These are phyloP conservation scores for Aythya baeri DNA, from an alignment of 2,113 vertebrate genomes.

Conservation along the genomic window DNA sequence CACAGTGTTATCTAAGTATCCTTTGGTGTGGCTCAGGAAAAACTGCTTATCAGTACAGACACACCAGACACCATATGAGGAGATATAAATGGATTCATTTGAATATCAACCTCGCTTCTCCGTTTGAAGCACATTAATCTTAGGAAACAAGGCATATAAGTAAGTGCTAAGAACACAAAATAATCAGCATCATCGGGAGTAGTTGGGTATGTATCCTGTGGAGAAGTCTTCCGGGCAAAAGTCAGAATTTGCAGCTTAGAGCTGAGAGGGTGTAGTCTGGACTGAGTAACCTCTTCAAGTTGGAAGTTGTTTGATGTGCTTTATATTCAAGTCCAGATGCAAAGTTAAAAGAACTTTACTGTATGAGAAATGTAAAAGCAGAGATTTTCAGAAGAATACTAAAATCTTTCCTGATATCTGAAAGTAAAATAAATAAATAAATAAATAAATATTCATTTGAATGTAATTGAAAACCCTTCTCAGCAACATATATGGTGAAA, in stretches of 20 bases:
- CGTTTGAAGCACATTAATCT: neutral
- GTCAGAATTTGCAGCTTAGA: neutral
- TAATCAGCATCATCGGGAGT: neutral
- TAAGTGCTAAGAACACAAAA: slow-evolving; percentile 2
- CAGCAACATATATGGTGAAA: neutral
- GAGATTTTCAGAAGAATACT: neutral
- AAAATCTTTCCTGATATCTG: neutral
- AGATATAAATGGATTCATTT: neutral
- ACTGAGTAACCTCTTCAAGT: neutral
- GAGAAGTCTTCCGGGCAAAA: neutral
- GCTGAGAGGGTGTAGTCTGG: neutral
- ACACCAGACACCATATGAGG: neutral
- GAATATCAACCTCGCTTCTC: neutral
- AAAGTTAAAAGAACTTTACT: neutral
- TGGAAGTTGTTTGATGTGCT: neutral
- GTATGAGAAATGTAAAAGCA: neutral
- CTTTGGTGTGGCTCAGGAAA: neutral
- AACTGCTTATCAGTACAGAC: neutral
- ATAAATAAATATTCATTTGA: neutral
- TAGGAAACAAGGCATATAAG: neutral
- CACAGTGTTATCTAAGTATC: neutral
- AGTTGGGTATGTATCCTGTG: accelerated
- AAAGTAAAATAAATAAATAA: neutral
- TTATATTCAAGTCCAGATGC: neutral
- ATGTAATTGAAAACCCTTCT: neutral